These are phyloP conservation scores for Nyleta sp. DNA, from an alignment of 2,888 invertebrate genomes.

Conservation along the genomic window DNA sequence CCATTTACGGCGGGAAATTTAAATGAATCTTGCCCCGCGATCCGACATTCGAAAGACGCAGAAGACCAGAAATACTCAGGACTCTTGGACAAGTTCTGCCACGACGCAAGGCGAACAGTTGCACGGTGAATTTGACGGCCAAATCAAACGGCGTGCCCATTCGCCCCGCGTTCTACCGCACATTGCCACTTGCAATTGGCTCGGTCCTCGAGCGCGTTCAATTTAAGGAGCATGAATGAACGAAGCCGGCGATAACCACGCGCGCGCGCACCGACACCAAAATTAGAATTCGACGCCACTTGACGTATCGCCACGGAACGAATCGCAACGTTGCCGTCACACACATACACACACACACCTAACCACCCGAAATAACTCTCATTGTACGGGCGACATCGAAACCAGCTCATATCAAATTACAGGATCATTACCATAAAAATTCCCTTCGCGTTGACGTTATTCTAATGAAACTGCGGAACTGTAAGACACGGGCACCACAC, in stretches of 20 bases:
- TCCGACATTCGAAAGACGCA: no score
- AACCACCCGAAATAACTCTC: slow-evolving; percentile 57
- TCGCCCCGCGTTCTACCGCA: no score
- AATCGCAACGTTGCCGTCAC: slow-evolving; percentile 34
- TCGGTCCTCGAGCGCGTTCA: not conserved
- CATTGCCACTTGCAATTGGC: no score
- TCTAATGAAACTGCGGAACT: slow-evolving; percentile 53
- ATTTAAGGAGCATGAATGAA: slow-evolving; percentile 2
- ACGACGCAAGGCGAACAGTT: no score
- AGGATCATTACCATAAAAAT: slow-evolving; percentile 58
- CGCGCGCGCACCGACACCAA: slow-evolving; percentile 23
- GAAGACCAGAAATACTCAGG: no score
- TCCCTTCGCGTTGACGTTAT: slow-evolving; percentile 42
- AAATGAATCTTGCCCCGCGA: no score
- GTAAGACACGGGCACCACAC: slow-evolving; percentile 31
- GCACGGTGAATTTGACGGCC: no score
- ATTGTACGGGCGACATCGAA: slow-evolving; percentile 47
- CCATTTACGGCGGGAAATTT: no score
- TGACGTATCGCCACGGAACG: slow-evolving; percentile 41
- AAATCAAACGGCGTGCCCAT: no score
- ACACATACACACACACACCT: no score
- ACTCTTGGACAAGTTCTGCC: no score
- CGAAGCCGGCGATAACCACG: not conserved
- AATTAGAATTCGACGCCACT: slow-evolving; percentile 57
- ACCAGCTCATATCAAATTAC: slow-evolving; percentile 55